These are phyloP conservation scores for Phalera bucephala DNA, from an alignment of 2,888 invertebrate genomes.

Conservation along the genomic window DNA sequence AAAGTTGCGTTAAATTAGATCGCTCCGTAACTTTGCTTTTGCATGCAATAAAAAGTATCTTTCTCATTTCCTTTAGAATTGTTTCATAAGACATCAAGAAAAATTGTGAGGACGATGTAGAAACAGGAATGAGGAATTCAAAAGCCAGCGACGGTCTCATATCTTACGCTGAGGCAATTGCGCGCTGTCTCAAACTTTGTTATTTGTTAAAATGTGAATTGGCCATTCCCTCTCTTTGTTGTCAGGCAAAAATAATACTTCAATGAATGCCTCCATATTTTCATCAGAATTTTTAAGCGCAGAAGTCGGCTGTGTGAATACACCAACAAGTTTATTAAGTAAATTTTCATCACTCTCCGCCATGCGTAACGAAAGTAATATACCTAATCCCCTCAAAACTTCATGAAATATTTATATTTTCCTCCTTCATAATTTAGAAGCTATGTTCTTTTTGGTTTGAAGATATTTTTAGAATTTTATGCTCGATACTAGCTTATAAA, in stretches of 20 bases:
- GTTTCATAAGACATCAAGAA: conserved; percentile 5
- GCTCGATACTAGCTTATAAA: conserved; percentile 14
- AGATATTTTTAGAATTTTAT: conserved; percentile 11
- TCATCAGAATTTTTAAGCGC: conserved; percentile 34
- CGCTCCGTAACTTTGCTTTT: conserved; percentile 2
- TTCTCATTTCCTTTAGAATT: conserved; percentile 3
- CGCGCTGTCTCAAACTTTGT: conserved; percentile 22
- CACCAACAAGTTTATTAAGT: conserved; percentile 54
- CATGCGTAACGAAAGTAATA: conserved; percentile 42
- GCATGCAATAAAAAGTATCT: conserved; percentile 12
- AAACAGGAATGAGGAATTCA: conserved; percentile 18
- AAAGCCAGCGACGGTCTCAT: conserved; percentile 17
- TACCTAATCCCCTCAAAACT: conserved; percentile 40
- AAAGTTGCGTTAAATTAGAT: too few relatives aligned
- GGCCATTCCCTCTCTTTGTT: conserved; percentile 18
- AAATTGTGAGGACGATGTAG: conserved; percentile 6
- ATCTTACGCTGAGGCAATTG: conserved; percentile 21
- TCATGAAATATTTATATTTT: conserved; percentile 39
- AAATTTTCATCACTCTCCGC: conserved; percentile 40
- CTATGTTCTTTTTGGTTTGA: conserved; percentile 12
- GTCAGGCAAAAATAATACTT: conserved; percentile 20
- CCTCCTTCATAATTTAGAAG: conserved; percentile 19
- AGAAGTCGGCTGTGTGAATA: conserved; percentile 40
- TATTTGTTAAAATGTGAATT: conserved; percentile 35
- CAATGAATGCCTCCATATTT: conserved; percentile 29